Base-by-base conservation (phyloP, 2,113 vertebrate genomes). In the Puntigrus tetrazona region DNA sequence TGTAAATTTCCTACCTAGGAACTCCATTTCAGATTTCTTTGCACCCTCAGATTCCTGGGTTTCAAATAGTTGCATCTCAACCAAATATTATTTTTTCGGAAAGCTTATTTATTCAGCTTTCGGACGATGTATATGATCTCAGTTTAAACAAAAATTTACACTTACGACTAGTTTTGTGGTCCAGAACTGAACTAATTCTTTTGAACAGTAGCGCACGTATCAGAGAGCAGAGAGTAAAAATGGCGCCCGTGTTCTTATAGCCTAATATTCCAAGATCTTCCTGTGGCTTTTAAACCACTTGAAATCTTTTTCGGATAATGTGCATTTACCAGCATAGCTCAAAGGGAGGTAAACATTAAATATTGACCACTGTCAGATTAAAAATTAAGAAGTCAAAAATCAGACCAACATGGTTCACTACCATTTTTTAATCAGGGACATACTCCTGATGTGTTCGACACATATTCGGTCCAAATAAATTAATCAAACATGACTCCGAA, bases 371-470 rank as follows among this genome's bases (percentile, higher is more conserved):
- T 45, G 9, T 4, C 38, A 73, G 2, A 73, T 25, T 13, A 10
- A 29, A 20, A 52, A 76, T 52, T 75, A 52, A 34, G 1, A 36
- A 76, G 29, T 78, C 36, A 79, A 6, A 79, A 6, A 63, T 59
- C 36, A 79, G 77, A 61, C 70, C 38, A 73, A 27, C 5, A 73
- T 73, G 7, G 38, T 25, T 43, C 70, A 43, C 4, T n/a, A n/a
- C 2, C 3, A 16, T 43, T 38, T 57, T 77, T 78, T 59, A 57
- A 78, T 59, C 55, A 78, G 76, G 76, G 52, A 59, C 7, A 36
- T 27, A 59, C 76, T 25, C 52, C 76, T 59, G 52, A 78, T 78
- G 7, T 61, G n/a, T 61, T 18, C 20, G 27, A 55, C 34, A 79
- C n/a, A 79, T 25, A 59, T 41, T 43, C 3, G 8, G 77, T 79